Base-by-base conservation (phyloP, 1,140 invertebrate species). In the Ooceraea biroi region DNA sequence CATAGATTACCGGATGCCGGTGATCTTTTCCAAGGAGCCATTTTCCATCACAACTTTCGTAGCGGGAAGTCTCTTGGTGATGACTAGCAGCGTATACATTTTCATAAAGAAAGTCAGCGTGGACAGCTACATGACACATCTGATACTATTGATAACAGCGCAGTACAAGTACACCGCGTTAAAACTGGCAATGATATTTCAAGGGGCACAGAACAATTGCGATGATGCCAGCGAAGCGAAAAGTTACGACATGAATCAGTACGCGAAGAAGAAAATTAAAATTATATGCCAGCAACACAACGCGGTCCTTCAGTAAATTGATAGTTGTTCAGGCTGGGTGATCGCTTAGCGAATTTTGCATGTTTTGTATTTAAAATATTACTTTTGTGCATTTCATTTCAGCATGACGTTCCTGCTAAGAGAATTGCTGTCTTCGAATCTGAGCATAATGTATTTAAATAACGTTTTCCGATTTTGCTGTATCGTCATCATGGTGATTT, bases 401-500 rank as follows among this genome's bases (percentile, higher is more conserved):
- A 90, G 90, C 22, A 44, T 73, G 8, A 27, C 83, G 0, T 41
- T 30, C 1, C 65, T 71, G 17, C 55, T 89, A 52, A 86, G 68
- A 50, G 46, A 74, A 30, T n/a, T 91, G n/a, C 25, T 90, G 0
- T 74, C 78, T 0, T 69, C 83, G 2, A 89, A 83, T 25, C 44
- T 90, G 14, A 85, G 72, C 22, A 0, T 87, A 7, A 57, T 87
- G 3, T 90, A 91, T 10, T 11, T 89, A 19, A 85, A 85, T 25
- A 85, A 73, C 17, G 63, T 91, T 27, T 82, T 89, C 52, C 84
- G 87, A 1, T 86, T 91, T 44, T 90, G 84, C 46, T 87, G 88
- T 60, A 60, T 90, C 17, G 80, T 46, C n/a, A 83, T 87, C 17
- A 87, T 86, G 78, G 0, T 90, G 0, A 55, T 84, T 41, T 61